These are phyloP conservation scores for Leptopilina boulardi DNA, from an alignment of 1,140 invertebrate genomes.

Conservation along the genomic window DNA sequence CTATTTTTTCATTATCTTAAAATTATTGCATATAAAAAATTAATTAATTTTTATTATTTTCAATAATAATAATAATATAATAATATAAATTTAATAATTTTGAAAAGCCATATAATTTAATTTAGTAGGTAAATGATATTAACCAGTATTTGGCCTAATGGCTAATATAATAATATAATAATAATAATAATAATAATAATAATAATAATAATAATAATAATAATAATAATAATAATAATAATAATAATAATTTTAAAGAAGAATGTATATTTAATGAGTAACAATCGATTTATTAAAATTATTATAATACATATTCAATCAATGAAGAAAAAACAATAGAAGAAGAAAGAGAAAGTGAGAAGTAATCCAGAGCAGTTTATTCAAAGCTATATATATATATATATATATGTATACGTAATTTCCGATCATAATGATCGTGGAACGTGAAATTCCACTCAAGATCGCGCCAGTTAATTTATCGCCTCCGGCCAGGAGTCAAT, in stretches of 20 bases:
- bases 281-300: too few species aligned
- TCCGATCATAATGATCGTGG: constrained; percentile 9
- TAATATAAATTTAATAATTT: too few species aligned
- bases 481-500: background rate
- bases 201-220: too few species aligned
- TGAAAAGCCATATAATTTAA: too few species aligned
- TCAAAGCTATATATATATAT: background rate
- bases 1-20: background rate
- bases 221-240: too few species aligned
- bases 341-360: constrained; percentile 8
- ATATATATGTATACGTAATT: background rate
- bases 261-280: too few species aligned
- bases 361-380: background rate
- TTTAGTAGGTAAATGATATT: too few species aligned
- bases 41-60: background rate
- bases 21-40: background rate
- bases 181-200: too few species aligned
- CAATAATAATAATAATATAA: too few species aligned
- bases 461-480: constrained; percentile 29
- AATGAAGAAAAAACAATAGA: background rate
- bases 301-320: background rate
- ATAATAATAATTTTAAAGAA: too few species aligned
- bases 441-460: constrained; percentile 11
- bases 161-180: too few species aligned
- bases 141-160: too few species aligned